Evolutionary conservation across 2,113 vertebrate genomes (phyloP).

Genomic region (Bufo gargarizans): DNA sequence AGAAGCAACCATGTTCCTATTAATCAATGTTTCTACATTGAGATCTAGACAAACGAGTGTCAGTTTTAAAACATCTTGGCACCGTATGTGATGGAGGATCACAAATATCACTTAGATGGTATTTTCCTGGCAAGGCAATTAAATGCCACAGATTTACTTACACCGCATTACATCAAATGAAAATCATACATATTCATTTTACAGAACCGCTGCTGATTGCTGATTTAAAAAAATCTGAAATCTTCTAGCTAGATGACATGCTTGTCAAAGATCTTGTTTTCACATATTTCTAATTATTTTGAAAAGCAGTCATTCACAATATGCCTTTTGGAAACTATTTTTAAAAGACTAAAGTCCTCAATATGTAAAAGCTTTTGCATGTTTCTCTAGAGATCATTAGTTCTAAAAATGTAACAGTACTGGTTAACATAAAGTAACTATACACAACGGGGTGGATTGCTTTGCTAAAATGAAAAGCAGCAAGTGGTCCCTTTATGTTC

Average conservation of each 20-base stretch:
- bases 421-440: constrained; percentile 56
- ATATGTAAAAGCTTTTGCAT: constrained; percentile 29
- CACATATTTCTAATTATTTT: constrained; percentile 30
- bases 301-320: constrained; percentile 12
- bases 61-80: not conserved
- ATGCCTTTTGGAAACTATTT: constrained; percentile 23
- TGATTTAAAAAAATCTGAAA: not conserved
- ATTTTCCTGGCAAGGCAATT: not conserved
- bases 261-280: constrained; percentile 11
- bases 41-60: not conserved
- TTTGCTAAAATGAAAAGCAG: constrained; percentile 55
- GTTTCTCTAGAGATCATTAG: not conserved
- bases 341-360: constrained; percentile 21
- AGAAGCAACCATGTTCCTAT: not conserved
- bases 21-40: not conserved
- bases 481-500: constrained; percentile 46
- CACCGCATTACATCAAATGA: not conserved
- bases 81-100: not conserved
- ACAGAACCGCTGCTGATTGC: constrained; percentile 15
- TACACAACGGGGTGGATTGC: constrained; percentile 40
- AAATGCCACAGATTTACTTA: not conserved
- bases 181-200: constrained; percentile 4
- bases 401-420: constrained; percentile 48
- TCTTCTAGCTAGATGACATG: constrained; percentile 11
- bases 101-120: not conserved